Percentiles rank a stretch among this genome's conserved stretches.
Conservation (phyloP, 2,888 invertebrate genomes). For the Mayetiola destructor region DNA sequence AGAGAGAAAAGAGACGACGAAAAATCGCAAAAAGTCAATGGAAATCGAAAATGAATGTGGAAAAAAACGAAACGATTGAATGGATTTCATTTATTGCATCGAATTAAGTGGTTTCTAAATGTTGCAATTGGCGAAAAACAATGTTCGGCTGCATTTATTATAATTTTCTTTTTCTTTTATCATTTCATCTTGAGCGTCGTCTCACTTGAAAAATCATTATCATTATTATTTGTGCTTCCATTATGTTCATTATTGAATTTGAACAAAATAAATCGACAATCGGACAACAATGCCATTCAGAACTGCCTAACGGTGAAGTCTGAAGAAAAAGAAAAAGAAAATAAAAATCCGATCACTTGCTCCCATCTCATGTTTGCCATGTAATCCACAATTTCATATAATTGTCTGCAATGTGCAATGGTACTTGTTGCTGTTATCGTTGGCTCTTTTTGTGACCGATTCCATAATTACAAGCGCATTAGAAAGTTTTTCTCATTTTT, state of each 20-base stretch:
- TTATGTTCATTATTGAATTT: too few species aligned
- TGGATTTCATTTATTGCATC: conserved; percentile 6
- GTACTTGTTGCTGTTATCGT: too few species aligned
- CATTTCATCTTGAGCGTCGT: too few species aligned
- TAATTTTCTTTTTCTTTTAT: background rate
- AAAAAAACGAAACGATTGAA: conserved; percentile 2
- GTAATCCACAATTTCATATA: background rate
- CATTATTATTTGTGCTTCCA: background rate
- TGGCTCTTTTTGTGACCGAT: too few species aligned
- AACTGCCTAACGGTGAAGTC: too few species aligned
- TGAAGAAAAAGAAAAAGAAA: background rate
- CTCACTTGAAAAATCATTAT: background rate
- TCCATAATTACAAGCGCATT: background rate
- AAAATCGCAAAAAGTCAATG: too few species aligned
- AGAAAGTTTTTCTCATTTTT: conserved; percentile 4
- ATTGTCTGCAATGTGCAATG: too few species aligned
- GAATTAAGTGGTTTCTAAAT: conserved; percentile 9
- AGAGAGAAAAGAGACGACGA: too few species aligned
- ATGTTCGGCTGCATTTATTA: background rate
- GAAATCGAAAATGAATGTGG: background rate
- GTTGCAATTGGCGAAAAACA: background rate
- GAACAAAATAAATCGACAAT: too few species aligned
- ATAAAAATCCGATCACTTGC: background rate
- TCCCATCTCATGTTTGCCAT: background rate
- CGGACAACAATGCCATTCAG: too few species aligned